These are phyloP conservation scores for Baryphthengus martii DNA, from an alignment of 2,113 vertebrate genomes.

Conservation along the genomic window DNA sequence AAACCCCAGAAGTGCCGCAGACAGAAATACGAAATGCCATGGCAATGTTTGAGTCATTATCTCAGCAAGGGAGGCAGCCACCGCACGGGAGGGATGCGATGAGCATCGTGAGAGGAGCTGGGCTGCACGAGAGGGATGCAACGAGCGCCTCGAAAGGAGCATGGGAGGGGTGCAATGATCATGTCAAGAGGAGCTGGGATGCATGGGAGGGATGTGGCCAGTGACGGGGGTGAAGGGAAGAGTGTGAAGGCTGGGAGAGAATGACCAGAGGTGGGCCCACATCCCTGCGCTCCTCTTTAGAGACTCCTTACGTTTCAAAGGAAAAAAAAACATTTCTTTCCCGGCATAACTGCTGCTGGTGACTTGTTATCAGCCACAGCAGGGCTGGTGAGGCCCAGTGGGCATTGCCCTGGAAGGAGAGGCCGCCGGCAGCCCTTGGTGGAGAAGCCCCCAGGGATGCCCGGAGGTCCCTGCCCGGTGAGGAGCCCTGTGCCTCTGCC, in stretches of 20 bases:
- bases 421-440: not conserved
- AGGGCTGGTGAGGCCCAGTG: fast-evolving
- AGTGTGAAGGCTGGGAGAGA: not conserved
- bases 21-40: not conserved
- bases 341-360: not conserved
- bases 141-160: not conserved
- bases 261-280: not conserved
- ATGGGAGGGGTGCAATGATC: not conserved
- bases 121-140: not conserved
- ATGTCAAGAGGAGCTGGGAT: not conserved
- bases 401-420: not conserved
- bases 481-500: not conserved
- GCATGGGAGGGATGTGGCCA: not conserved
- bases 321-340: not conserved
- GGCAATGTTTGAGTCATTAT: not conserved
- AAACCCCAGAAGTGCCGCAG: not conserved
- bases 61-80: not conserved
- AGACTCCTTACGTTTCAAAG: fast-evolving
- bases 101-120: not conserved
- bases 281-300: fast-evolving
- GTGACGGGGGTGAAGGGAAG: fast-evolving
- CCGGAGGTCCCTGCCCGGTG: fast-evolving
- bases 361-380: not conserved
- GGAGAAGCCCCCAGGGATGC: not conserved
- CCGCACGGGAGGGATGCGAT: not conserved